A percentile compares a stretch with the other conserved stretches of the same genome.
These are phyloP conservation scores for Sapayoa aenigma DNA, from an alignment of 2,113 vertebrate genomes.

Conservation along the genomic window DNA sequence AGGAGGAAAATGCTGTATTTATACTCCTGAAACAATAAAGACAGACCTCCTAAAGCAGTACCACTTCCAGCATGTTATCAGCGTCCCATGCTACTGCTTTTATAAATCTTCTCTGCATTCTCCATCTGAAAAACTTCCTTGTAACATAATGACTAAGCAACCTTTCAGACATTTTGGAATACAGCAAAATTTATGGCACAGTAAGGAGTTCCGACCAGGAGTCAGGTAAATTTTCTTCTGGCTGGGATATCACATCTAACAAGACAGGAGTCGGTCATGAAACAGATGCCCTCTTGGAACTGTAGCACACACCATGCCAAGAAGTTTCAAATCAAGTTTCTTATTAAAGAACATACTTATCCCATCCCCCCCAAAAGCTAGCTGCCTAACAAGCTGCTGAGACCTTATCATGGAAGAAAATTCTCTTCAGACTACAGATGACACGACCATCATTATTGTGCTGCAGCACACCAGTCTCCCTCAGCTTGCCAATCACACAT, in stretches of 20 bases:
- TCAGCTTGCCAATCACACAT: not conserved
- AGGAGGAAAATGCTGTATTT: not conserved
- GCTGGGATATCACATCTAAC: not conserved
- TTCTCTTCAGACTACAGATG: not conserved
- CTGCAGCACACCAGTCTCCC: not conserved
- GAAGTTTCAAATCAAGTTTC: not conserved
- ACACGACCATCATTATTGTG: not conserved
- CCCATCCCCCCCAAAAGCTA: not conserved
- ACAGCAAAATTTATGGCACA: not conserved
- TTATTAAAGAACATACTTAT: not conserved
- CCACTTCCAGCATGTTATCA: not conserved
- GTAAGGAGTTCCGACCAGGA: not conserved
- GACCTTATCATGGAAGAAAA: not conserved
- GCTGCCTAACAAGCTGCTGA: not conserved
- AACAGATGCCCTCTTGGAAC: not conserved
- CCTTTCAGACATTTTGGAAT: not conserved
- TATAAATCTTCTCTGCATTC: not conserved
- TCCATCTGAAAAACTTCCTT: not conserved
- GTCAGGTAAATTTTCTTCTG: not conserved
- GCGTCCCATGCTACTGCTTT: not conserved
- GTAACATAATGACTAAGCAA: not conserved
- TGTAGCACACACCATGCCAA: accelerated
- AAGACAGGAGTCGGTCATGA: not conserved
- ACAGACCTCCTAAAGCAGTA: not conserved
- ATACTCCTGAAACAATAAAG: not conserved